These are phyloP conservation scores for Cantharis nigra DNA, from an alignment of 2,888 invertebrate species.

Conservation along the genomic window DNA sequence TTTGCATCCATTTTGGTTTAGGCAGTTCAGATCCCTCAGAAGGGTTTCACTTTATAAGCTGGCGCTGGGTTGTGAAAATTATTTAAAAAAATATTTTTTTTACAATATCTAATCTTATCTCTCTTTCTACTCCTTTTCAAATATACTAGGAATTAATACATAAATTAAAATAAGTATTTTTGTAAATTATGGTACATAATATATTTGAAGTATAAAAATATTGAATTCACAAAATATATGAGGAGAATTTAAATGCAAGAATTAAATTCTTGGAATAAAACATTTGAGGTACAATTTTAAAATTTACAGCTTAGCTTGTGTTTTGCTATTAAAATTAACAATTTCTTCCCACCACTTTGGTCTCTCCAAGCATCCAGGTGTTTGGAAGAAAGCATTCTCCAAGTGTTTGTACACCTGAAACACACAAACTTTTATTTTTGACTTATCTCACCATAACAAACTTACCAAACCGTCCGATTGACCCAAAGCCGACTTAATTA, in stretches of 20 bases:
- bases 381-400: constrained; percentile 65
- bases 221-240: not conserved
- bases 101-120: no score
- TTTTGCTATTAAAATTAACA: constrained; percentile 58
- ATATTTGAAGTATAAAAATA: not conserved
- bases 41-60: no score
- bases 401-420: constrained; percentile 75
- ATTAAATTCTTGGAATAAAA: not conserved
- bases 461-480: constrained; percentile 81
- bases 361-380: constrained; percentile 67
- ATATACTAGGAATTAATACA: not conserved
- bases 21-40: no score
- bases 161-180: not conserved
- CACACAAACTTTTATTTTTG: not conserved
- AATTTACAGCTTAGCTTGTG: constrained; percentile 57
- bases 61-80: no score
- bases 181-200: not conserved
- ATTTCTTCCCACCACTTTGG: constrained; percentile 81
- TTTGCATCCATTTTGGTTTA: no score
- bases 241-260: not conserved
- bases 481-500: constrained; percentile 85
- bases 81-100: no score
- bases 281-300: not conserved
- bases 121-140: no score
- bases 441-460: not conserved